Evolutionary conservation across 2,888 invertebrate species (phyloP), one percentile per base, ranked within the genome.

Genomic region (Ischnus inquisitorius): DNA sequence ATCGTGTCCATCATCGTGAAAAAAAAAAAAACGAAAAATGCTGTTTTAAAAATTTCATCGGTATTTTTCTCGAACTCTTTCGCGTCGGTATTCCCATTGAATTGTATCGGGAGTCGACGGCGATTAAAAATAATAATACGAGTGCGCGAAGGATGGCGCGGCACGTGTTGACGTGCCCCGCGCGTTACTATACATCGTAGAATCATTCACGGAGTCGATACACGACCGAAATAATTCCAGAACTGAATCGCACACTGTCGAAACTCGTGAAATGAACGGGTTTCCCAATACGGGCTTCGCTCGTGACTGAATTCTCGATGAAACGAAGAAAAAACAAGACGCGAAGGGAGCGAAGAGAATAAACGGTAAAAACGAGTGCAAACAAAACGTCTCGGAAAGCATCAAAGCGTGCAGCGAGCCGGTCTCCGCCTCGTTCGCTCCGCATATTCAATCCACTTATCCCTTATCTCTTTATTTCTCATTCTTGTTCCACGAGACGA

Each of bases 381-480:
- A 46, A 8, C 48, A 16, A 10, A 22, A 69, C 51, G 22, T 19
- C 28, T 48, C 51, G 28, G 34, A 69, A 51, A 51, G 48, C 76
- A 76, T 41, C 65, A 51, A 16, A 65, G 76, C 76, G 64, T 76
- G 46, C 65, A 39, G 48, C 4, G 51, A 3, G 41, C 65, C 51
- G 41, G 10, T n/a, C 28, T 25, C 60, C 25, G 25, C 12, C 60
- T 60, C 60, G 60, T 25, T 60, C n/a, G 25, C 74, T 28, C 65
- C 14, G 41, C 57, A 48, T 76, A 54, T 65, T 46, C 28, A 28
- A 46, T 60, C 60, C 67, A 39, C 76, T 62, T 74, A 51, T 54
- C 57, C 25, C 68, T 78, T 78, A 78, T 80, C 65, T 80, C 19
- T 75, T 12, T 51, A 25, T 67, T 19, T 71, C 22, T 71, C 34